A percentile compares a stretch with the other conserved stretches of the same genome.
phyloP scores from a whole-genome alignment of 2,888 invertebrate species.

The Synergus gifuensis region DNA sequence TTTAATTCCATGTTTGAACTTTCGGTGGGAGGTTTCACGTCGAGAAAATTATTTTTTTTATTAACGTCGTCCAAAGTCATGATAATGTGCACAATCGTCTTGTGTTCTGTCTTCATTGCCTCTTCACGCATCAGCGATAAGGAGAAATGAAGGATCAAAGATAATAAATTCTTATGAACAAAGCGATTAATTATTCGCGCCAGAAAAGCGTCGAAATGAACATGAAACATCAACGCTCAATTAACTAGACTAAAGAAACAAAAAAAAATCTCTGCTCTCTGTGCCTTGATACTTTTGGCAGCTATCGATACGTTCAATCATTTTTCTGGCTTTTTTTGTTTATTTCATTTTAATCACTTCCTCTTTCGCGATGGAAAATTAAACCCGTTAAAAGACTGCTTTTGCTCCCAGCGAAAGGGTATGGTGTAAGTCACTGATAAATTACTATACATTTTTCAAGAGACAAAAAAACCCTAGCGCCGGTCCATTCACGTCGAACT shows the following conservation, averaged over 20 bases:
- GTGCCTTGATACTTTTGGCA: neutral
- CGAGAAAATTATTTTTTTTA: too few species aligned
- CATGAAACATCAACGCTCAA: neutral
- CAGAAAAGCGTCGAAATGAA: slow-evolving; percentile 17
- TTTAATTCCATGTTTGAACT: too few species aligned
- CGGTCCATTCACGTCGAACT: slow-evolving; percentile 66
- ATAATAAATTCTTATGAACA: slow-evolving; percentile 8
- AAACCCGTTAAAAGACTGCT: slow-evolving; percentile 22
- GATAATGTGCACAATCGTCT: neutral
- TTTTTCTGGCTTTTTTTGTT: neutral
- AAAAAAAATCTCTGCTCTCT: neutral
- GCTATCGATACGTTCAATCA: neutral
- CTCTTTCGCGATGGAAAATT: slow-evolving; percentile 27
- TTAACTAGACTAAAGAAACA: neutral
- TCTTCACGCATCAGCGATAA: neutral
- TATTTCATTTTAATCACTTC: slow-evolving; percentile 3
- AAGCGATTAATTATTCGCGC: slow-evolving; percentile 14
- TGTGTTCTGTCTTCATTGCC: neutral
- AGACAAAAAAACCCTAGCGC: slow-evolving; percentile 67
- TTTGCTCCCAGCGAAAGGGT: slow-evolving; percentile 5
- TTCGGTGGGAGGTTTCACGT: too few species aligned
- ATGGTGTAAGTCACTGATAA: slow-evolving; percentile 65
- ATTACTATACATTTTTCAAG: slow-evolving; percentile 64
- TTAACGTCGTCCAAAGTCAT: neutral
- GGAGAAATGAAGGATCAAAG: neutral